phyloP scores from a whole-genome alignment of 2,113 vertebrate genomes.

The Menura novaehollandiae region DNA sequence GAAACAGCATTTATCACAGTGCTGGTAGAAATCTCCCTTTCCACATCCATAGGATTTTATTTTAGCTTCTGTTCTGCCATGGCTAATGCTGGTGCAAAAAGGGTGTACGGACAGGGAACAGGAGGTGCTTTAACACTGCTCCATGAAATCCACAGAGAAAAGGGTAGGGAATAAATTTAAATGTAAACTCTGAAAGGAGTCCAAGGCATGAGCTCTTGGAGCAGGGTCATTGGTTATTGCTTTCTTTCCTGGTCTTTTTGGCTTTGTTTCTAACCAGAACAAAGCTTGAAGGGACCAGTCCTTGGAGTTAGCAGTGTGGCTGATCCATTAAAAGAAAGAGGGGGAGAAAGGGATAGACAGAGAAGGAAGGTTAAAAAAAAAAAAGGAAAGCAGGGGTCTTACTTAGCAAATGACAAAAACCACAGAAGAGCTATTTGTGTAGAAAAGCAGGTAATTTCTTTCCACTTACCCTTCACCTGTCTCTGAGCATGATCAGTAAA shows the following conservation, averaged over 20 bases:
- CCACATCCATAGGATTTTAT: background rate
- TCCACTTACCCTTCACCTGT: background rate
- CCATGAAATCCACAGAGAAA: background rate
- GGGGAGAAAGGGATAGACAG: background rate
- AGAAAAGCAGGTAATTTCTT: background rate
- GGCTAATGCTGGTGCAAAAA: background rate
- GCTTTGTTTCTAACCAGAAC: background rate
- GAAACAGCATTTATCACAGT: background rate
- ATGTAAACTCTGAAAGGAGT: background rate
- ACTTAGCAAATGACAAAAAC: background rate
- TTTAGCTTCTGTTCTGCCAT: background rate
- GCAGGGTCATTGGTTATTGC: background rate
- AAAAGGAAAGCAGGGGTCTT: background rate
- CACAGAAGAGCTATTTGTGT: background rate
- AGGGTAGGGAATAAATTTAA: background rate
- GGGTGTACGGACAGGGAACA: accelerated
- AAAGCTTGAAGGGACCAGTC: background rate
- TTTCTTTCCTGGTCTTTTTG: background rate
- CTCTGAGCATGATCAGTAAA: background rate
- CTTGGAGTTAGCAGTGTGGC: background rate
- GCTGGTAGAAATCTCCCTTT: background rate
- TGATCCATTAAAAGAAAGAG: background rate
- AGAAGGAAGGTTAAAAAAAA: background rate
- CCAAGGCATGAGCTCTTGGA: background rate
- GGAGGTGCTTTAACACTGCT: background rate